Percentiles rank a stretch among this genome's conserved stretches.
Conservation (phyloP, 1,140 invertebrate species). For the Colletes gigas region DNA sequence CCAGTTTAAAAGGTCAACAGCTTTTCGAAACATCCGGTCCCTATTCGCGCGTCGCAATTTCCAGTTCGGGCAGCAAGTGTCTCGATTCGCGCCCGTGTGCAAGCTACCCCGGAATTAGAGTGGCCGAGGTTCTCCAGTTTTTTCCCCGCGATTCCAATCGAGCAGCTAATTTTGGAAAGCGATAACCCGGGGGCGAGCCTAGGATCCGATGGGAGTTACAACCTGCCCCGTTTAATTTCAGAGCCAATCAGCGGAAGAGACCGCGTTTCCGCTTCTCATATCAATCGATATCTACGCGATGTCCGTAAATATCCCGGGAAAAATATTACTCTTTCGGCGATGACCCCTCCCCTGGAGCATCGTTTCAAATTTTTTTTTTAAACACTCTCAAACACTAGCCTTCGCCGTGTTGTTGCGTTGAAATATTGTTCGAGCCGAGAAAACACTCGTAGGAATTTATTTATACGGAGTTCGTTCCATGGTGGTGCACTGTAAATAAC, state of each 20-base stretch:
- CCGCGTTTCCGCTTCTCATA: conserved; percentile 5
- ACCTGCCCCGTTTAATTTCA: conserved; percentile 56
- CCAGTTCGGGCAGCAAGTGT: no score
- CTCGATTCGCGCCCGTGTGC: background rate
- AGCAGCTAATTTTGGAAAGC: conserved; percentile 60
- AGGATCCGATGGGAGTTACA: conserved; percentile 47
- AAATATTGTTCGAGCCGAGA: no score
- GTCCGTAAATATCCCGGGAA: conserved; percentile 7
- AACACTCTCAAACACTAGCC: background rate
- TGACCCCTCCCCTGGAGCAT: no score
- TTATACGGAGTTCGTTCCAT: no score
- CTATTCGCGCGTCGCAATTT: no score
- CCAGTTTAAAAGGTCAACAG: no score
- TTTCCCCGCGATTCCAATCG: conserved; percentile 51
- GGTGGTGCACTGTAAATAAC: no score
- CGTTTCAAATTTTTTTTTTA: background rate
- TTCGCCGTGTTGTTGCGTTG: no score
- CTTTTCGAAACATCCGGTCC: no score
- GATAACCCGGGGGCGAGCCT: conserved; percentile 44
- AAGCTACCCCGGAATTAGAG: background rate
- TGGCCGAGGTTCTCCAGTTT: conserved; percentile 4
- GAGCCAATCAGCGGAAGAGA: conserved; percentile 61
- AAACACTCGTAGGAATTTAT: no score
- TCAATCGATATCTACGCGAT: background rate
- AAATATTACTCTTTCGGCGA: no score